phyloP scores from a whole-genome alignment of 2,113 vertebrate species.

The Tragelaphus buxtoni region DNA sequence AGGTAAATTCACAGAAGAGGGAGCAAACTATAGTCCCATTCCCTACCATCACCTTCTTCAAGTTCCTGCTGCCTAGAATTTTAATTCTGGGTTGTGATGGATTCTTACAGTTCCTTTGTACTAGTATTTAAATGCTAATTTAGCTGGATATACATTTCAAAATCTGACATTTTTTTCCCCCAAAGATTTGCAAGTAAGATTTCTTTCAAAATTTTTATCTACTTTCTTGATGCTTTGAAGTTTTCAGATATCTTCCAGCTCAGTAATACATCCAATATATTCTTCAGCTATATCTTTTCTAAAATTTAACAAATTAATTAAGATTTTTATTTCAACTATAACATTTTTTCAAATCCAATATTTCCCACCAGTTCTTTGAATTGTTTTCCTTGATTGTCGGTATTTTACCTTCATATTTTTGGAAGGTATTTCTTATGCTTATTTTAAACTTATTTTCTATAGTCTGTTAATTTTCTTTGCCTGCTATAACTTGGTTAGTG shows the following conservation, averaged over 20 bases:
- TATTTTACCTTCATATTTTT: neutral
- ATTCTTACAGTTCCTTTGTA: neutral
- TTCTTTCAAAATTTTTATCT: neutral
- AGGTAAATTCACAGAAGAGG: neutral
- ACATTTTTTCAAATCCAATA: neutral
- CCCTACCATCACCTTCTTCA: neutral
- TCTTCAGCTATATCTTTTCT: neutral
- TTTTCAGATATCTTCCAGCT: neutral
- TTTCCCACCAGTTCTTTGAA: neutral
- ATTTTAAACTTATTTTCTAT: neutral
- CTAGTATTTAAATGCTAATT: neutral
- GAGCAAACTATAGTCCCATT: neutral
- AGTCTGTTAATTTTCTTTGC: neutral
- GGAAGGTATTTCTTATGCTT: neutral
- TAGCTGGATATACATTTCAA: neutral
- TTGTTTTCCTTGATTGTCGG: neutral
- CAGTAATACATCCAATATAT: neutral
- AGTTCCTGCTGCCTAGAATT: neutral
- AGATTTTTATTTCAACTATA: neutral
- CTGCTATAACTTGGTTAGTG: neutral
- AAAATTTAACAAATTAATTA: neutral
- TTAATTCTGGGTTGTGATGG: neutral
- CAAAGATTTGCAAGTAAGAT: neutral
- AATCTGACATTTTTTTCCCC: neutral
- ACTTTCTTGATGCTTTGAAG: neutral